Evolutionary conservation across 1,140 invertebrate genomes (phyloP).

Genomic region (Lepidurus packardi): DNA sequence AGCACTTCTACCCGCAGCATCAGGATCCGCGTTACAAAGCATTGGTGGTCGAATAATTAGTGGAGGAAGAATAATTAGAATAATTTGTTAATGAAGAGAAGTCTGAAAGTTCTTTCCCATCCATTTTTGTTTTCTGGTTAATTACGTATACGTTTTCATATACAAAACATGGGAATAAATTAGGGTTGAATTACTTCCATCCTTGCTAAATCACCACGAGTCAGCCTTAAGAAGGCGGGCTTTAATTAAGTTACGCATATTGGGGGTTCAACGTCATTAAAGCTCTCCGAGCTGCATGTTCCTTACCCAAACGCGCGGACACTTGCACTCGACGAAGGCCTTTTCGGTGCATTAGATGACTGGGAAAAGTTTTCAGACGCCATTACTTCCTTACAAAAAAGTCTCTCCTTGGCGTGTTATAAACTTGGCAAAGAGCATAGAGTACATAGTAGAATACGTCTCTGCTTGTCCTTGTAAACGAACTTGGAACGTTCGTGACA

Average conservation of each 20-base stretch:
- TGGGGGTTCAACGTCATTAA: too few relatives aligned
- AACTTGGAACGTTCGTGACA: background rate
- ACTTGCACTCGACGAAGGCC: background rate
- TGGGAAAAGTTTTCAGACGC: background rate
- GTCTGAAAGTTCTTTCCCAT: background rate
- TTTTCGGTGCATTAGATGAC: background rate
- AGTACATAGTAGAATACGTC: too few relatives aligned
- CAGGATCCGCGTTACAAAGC: conserved; percentile 21
- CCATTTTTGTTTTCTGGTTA: background rate
- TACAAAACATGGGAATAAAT: conserved; percentile 4
- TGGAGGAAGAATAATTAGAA: too few relatives aligned
- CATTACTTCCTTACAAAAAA: background rate
- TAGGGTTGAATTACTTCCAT: background rate
- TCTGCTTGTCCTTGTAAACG: too few relatives aligned
- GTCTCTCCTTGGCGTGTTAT: too few relatives aligned
- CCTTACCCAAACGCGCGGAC: background rate
- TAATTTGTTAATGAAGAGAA: background rate
- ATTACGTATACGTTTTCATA: background rate
- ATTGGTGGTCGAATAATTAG: conserved; percentile 13
- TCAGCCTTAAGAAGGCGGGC: too few relatives aligned
- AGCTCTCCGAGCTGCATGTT: too few relatives aligned
- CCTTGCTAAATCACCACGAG: background rate
- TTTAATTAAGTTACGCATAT: too few relatives aligned
- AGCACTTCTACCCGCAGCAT: conserved; percentile 37
- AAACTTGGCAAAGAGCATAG: too few relatives aligned